Evolutionary conservation across 2,888 invertebrate species (phyloP), one percentile per base, ranked within the genome.

Genomic region (Nomada ferruginata): DNA sequence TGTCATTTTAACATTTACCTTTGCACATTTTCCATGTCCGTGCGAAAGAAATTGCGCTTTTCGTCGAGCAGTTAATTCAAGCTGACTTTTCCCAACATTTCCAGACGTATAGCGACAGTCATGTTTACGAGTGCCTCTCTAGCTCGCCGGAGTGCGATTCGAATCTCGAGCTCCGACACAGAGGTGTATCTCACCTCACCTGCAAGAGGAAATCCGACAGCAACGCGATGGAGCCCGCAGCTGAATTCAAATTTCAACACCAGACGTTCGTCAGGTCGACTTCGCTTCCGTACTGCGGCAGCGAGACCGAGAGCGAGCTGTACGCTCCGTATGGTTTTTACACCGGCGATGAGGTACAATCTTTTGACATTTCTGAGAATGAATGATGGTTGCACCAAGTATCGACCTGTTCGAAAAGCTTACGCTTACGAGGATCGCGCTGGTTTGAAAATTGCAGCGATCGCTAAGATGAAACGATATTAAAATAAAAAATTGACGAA

Each of bases 321-420:
- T 97, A 97, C 91, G 96, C 97, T 11, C 97, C 97, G 0, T 97
- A 97, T 93, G 96, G 97, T 91, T 97, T 97, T 93, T 97, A 96
- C 92, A 95, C 95, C 85, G 95, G 95, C 13, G 95, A 95, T 87
- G 95, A 96, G 89, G 95, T 95, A 87, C 72, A 86, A 79, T 53
- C 26, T 20, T 13, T 23, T 13, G n/a, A 11, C 71, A 26, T 69
- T 57, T 53, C 29, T 29, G 66, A 18, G 13, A 5, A 10, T 23
- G 29, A 26, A 71, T 23, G 47, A 64, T 26, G 26, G 55, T 44
- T 2, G 11, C 29, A 15, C 13, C 23, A 26, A n/a, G 47, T 59
- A 47, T 44, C 63, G 42, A 18, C 36, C 10, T 47, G n/a, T 50
- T 20, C 59, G 29, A 0, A 23, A 63, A 26, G 18, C 20, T n/a